Conservation (phyloP, 2,888 invertebrate species). For the Disparrhopalites patrizii region DNA sequence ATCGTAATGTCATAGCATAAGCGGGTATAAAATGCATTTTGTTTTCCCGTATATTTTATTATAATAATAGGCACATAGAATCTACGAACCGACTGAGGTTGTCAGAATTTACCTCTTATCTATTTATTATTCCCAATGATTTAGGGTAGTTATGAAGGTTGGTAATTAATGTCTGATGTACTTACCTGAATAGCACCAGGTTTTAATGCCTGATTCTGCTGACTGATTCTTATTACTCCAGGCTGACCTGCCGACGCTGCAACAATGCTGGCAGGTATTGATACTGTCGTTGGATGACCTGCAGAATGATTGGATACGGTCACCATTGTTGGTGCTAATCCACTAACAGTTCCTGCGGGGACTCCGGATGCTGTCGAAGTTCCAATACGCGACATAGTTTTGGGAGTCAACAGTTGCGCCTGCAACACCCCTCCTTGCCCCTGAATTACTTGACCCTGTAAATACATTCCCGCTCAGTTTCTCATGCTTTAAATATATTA, state of each 20-base stretch:
- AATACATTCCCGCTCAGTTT: background rate
- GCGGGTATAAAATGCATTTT: too few species aligned
- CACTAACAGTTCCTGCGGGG: slow-evolving; percentile 2
- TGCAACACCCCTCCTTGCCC: slow-evolving; percentile 37
- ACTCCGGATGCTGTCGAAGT: background rate
- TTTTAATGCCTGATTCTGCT: background rate
- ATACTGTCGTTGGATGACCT: slow-evolving; percentile 21
- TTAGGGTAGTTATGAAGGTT: too few species aligned
- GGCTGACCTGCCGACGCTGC: slow-evolving; percentile 5
- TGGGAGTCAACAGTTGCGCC: slow-evolving; percentile 33
- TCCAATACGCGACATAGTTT: background rate
- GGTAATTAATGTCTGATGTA: too few species aligned
- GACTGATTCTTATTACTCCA: slow-evolving; percentile 17
- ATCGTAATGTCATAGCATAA: too few species aligned
- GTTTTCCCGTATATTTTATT: too few species aligned
- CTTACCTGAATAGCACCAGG: slow-evolving; percentile 14
- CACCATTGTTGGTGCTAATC: slow-evolving; percentile 15
- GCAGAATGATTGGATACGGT: slow-evolving; percentile 7
- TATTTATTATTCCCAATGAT: background rate
- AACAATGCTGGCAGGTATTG: slow-evolving; percentile 10
- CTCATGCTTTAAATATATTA: background rate
- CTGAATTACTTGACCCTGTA: slow-evolving; percentile 35
- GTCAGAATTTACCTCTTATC: background rate
- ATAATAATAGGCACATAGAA: too few species aligned
- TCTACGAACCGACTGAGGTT: too few species aligned